Evolutionary conservation across 2,113 vertebrate species (phyloP), one percentile per base, ranked within the genome.

Genomic region (Aythya baeri): DNA sequence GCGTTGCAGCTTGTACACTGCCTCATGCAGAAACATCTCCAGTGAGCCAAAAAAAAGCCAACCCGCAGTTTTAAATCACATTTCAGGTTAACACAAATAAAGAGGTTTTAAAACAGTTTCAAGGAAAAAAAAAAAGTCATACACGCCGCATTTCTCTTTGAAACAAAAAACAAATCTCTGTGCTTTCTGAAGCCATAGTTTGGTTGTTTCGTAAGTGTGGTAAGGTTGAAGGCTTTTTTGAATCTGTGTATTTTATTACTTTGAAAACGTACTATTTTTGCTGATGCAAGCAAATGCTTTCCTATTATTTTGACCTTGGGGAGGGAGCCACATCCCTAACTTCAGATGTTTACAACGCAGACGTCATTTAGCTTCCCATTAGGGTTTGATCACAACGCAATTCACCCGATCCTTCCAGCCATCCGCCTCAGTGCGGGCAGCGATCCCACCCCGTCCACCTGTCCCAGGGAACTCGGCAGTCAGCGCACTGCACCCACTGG

Each of bases 361-460:
- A 67, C 41, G 34, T 31, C 23, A 52, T 44, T 59, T 61, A 75
- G 22, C 9, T 46, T 83, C 32, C 52, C 34, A 55, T 59, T 44
- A n/a, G 12, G 27, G 17, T 58, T 65, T 71, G 34, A 50, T 15
- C 34, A 44, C 8, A 44, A n/a, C 17, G 57, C 11, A 79, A 83
- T 22, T 66, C 7, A 71, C 29, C 38, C 70, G 31, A 16, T 79
- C 31, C 38, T 55, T 79, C 57, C 1, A 1, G 23, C 44, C 9
- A 27, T 23, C 5, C 1, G 7, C 63, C 17, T 59, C 26, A 75
- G 0, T 1, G 67, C 16, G 54, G 55, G 55, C 34, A 78, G n/a
- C n/a, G n/a, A 13, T 63, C 36, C 6, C 10, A 62, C 2, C 4
- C 29, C 0, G 0, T 8, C 72, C 20, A 23, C 22, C 20, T 27